Base-by-base conservation (phyloP, 2,113 vertebrate species). In the Himantopus leucocephalus region DNA sequence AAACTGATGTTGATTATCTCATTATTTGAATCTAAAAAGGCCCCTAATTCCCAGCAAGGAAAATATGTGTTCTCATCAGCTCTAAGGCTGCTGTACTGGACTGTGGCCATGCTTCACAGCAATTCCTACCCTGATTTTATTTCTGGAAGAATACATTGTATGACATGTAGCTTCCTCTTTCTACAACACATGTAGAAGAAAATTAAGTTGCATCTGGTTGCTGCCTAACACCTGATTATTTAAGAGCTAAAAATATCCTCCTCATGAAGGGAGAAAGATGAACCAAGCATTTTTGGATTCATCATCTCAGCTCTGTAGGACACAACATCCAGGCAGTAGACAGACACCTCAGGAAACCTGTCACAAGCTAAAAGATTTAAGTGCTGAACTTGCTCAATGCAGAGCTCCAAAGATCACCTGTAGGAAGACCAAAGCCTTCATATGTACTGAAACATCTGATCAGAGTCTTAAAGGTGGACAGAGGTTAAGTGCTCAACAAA, bases 1-100 rank as follows among this genome's bases (percentile, higher is more conserved):
- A 14, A 72, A 73, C 52, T 47, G 94, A 71, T 87, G 93, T 24
- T 78, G 87, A 93, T 96, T 50, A 66, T 82, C 74, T 83, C 85
- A 64, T 95, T 77, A 89, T 72, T 70, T 19, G 59, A 80, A 55
- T 24, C 70, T 67, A 79, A 96, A 97, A 94, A 92, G 72, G 93
- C 30, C 78, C 91, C 86, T 12, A 24, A 95, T 5, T 90, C 84
- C 95, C 96, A 95, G 72, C 64, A 56, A 88, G 72, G 84, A 45
- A 56, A 76, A 62, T 58, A 20, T 12, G 59, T 8, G 43, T 70
- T 86, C 5, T 75, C 82, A 68, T 53, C 86, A 53, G 84, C 94
- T 58, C 48, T 2, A 8, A 16, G 70, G 87, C 77, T 70, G 59
- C 92, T 3, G 2, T 43, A 19, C 76, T 73, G 87, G 81, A 53